Conservation (phyloP, 2,797 vertebrate genomes). For the Manis pentadactyla region DNA sequence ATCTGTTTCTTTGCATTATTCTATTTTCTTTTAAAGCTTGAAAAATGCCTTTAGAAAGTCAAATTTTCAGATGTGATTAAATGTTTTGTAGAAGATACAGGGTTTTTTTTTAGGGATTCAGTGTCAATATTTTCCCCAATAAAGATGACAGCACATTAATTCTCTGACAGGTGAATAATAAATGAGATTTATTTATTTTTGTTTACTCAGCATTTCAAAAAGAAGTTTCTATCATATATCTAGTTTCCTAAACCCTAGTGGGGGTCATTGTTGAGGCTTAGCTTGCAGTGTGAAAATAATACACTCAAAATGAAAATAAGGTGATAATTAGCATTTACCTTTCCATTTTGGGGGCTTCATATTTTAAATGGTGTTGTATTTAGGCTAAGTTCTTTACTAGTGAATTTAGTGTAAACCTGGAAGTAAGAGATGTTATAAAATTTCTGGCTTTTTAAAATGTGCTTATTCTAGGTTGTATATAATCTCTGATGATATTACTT, state of each 20-base stretch:
- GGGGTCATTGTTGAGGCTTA: not conserved
- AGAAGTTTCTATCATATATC: not conserved
- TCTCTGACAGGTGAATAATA: not conserved
- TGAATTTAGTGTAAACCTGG: not conserved
- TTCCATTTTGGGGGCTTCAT: not conserved
- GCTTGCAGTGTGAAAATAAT: not conserved
- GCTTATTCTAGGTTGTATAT: not conserved
- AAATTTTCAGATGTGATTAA: not conserved
- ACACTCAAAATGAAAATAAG: not conserved
- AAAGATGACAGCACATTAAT: not conserved
- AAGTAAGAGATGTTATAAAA: not conserved
- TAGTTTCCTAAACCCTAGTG: not conserved
- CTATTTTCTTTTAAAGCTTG: not conserved
- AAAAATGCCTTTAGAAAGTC: not conserved
- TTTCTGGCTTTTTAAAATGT: constrained; percentile 26
- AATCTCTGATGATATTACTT: not conserved
- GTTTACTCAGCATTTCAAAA: constrained; percentile 43
- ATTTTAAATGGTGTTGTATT: not conserved
- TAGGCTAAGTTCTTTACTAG: not conserved
- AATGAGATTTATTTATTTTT: not conserved
- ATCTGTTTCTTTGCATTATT: not conserved
- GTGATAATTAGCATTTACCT: not conserved
- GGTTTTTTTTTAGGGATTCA: not conserved
- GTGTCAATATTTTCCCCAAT: not conserved
- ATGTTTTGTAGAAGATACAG: not conserved